phyloP scores from a whole-genome alignment of 2,888 invertebrate genomes.

The Leptopilina syphax region DNA sequence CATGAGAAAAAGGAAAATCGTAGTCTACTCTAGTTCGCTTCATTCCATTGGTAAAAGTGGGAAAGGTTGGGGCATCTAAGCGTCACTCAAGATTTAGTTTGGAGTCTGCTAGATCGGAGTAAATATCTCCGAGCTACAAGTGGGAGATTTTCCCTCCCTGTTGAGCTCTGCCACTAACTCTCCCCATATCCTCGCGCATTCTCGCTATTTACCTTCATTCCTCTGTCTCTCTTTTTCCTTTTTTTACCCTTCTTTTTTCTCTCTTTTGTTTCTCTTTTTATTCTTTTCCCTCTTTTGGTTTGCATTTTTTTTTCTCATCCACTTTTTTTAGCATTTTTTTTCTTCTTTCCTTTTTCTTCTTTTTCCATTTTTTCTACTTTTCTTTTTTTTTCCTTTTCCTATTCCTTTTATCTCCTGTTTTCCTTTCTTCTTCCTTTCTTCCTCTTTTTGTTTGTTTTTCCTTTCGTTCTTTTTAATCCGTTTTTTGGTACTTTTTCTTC shows the following conservation, averaged over 20 bases:
- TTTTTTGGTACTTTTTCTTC: too few species aligned
- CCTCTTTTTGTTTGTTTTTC: too few species aligned
- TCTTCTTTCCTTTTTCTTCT: slow-evolving; percentile 40
- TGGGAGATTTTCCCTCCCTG: slow-evolving; percentile 69
- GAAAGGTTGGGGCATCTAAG: slow-evolving; percentile 55
- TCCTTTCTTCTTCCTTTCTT: too few species aligned
- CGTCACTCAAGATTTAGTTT: slow-evolving; percentile 70
- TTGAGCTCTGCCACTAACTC: slow-evolving; percentile 57
- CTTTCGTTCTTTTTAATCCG: too few species aligned
- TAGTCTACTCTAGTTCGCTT: slow-evolving; percentile 43
- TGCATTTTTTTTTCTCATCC: too few species aligned
- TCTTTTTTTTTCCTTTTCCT: too few species aligned
- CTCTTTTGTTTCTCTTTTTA: slow-evolving; percentile 43
- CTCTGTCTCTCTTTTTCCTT: slow-evolving; percentile 43
- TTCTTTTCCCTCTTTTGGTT: slow-evolving; percentile 39
- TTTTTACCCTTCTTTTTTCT: slow-evolving; percentile 24
- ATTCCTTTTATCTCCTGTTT: too few species aligned
- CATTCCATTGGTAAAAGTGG: slow-evolving; percentile 39
- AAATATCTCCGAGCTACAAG: slow-evolving; percentile 74
- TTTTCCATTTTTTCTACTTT: too few species aligned
- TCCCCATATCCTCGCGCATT: slow-evolving; percentile 46
- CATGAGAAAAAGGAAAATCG: slow-evolving; percentile 27
- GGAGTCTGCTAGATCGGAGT: slow-evolving; percentile 65
- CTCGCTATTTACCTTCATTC: slow-evolving; percentile 50
- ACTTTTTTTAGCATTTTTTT: slow-evolving; percentile 23